Evolutionary conservation across 2,113 vertebrate genomes (phyloP).

Genomic region (Nothobranchius kuhntae): DNA sequence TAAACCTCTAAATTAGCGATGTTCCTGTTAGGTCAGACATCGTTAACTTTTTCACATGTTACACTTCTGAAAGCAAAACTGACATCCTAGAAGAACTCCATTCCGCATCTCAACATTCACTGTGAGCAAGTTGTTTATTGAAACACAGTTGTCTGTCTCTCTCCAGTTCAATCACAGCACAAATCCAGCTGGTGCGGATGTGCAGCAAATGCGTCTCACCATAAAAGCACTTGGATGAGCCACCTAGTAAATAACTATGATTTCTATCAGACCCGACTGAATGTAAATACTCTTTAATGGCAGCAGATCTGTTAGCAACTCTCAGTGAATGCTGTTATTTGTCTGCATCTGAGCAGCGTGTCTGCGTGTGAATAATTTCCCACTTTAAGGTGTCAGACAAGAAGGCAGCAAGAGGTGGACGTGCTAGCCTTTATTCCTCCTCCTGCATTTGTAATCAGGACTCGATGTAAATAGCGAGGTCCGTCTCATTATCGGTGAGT

Average conservation of each 20-base stretch:
- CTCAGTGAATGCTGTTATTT: neutral
- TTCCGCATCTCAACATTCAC: neutral
- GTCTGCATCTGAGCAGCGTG: neutral
- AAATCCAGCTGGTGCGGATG: neutral
- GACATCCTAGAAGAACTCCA: neutral
- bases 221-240: neutral
- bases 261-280: neutral
- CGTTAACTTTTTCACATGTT: neutral
- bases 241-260: neutral
- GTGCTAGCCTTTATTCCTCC: constrained; percentile 37
- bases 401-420: constrained; percentile 52
- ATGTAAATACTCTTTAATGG: neutral
- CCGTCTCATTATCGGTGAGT: constrained; percentile 64
- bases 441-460: constrained; percentile 64
- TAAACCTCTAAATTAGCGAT: neutral
- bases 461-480: constrained; percentile 67
- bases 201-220: neutral
- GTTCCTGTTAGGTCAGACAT: neutral
- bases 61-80: neutral
- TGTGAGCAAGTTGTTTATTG: neutral
- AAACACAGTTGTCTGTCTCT: too few species aligned
- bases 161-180: too few species aligned
- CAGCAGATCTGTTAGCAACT: neutral
- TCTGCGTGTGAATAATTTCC: constrained; percentile 25
- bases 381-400: constrained; percentile 56